phyloP scores from a whole-genome alignment of 1,140 invertebrate genomes.

The Bombus waltoni region DNA sequence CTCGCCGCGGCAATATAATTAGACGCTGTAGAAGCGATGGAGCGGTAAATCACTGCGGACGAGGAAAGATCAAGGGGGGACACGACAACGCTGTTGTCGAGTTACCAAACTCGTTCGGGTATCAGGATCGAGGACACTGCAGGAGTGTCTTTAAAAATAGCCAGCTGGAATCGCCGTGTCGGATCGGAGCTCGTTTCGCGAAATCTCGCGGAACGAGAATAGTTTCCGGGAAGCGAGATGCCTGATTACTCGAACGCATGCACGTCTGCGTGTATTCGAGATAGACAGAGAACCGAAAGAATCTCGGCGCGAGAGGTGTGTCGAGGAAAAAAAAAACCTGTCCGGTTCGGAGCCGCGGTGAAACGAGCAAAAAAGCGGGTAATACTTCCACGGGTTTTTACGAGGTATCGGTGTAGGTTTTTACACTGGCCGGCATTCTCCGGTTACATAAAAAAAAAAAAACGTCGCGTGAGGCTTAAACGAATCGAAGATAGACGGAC shows the following conservation, averaged over 20 bases:
- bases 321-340: background rate
- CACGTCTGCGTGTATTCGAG: background rate
- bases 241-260: background rate
- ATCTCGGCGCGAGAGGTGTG: too few species aligned
- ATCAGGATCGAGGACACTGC: background rate
- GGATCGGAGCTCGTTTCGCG: conserved; percentile 14
- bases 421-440: background rate
- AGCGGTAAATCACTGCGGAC: conserved; percentile 58
- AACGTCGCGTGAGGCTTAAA: too few species aligned
- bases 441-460: too few species aligned
- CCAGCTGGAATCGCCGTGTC: background rate
- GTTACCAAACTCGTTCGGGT: conserved; percentile 57
- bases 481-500: background rate
- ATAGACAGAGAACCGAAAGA: background rate
- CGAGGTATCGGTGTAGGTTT: too few species aligned
- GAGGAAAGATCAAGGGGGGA: conserved; percentile 56
- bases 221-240: conserved; percentile 50
- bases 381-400: too few species aligned
- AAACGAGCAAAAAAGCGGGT: too few species aligned
- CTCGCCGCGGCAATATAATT: conserved; percentile 55
- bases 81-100: conserved; percentile 15
- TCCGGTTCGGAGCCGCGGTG: too few species aligned
- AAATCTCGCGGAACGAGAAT: conserved; percentile 41
- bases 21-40: conserved; percentile 33
- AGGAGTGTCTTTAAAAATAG: conserved; percentile 50